Evolutionary conservation across 53 echinoderm and acorn worm genomes (phyloP).

Genomic region (Apostichopus leukothele): DNA sequence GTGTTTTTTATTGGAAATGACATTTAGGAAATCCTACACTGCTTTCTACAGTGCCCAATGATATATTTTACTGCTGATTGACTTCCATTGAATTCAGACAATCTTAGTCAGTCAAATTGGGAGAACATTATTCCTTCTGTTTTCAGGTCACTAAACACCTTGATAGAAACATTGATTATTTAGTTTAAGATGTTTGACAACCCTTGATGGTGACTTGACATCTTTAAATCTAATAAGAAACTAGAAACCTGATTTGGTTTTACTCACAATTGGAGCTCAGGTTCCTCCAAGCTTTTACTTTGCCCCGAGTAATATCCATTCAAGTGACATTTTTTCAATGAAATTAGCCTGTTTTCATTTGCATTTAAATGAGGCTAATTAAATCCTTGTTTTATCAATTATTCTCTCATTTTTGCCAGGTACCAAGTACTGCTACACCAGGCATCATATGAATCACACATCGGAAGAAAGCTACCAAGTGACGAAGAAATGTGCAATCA

Average conservation of each 20-base stretch:
- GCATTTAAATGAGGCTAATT: slow-evolving; percentile 5
- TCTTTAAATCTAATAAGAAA: not conserved
- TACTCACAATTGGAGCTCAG: not conserved
- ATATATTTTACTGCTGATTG: too few species aligned
- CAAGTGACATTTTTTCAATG: not conserved
- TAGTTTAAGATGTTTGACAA: slow-evolving; percentile 1
- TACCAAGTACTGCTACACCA: slow-evolving; percentile 82
- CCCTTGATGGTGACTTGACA: not conserved
- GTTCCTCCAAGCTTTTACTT: not conserved
- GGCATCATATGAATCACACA: slow-evolving; percentile 70
- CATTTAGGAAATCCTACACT: too few species aligned
- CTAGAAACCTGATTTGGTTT: not conserved
- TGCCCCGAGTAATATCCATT: not conserved
- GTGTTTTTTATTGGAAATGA: too few species aligned
- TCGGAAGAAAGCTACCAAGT: slow-evolving; percentile 69
- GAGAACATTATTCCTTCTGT: not conserved
- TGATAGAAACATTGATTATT: not conserved
- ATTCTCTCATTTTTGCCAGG: slow-evolving; percentile 50
- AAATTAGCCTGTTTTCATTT: slow-evolving; percentile 11
- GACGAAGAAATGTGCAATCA: slow-evolving; percentile 78
- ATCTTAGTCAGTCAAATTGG: not conserved
- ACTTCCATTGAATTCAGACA: too few species aligned
- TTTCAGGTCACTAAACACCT: not conserved
- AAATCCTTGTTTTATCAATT: slow-evolving; percentile 7
- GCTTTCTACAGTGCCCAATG: too few species aligned